Conservation (phyloP, 2,888 invertebrate species). For the Acleris sparsana region DNA sequence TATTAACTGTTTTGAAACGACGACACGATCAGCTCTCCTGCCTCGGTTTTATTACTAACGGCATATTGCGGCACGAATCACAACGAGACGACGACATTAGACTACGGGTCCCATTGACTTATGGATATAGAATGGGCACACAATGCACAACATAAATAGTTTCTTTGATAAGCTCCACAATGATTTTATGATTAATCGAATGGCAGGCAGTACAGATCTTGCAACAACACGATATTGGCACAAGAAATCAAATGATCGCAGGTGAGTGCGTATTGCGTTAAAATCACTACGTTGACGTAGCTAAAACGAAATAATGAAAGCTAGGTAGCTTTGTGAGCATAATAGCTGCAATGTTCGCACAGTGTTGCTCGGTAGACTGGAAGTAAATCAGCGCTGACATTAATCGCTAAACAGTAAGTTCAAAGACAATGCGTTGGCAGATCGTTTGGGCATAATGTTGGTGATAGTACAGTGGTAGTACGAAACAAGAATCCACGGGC, state of each 20-base stretch:
- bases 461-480: constrained; percentile 61
- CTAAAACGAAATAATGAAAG: constrained; percentile 1
- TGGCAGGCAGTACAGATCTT: not conserved
- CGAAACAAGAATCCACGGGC: constrained; percentile 71
- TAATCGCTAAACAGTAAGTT: constrained; percentile 74
- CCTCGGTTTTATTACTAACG: constrained; percentile 43
- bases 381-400: constrained; percentile 70
- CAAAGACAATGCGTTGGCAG: constrained; percentile 81
- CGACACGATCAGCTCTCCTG: constrained; percentile 39
- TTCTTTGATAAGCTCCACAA: constrained; percentile 4
- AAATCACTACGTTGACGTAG: not conserved
- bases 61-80: constrained; percentile 41
- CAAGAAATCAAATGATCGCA: too few relatives aligned
- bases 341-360: constrained; percentile 25
- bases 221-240: not conserved
- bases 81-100: constrained; percentile 41
- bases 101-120: constrained; percentile 45
- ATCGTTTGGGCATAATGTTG: constrained; percentile 76
- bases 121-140: constrained; percentile 40
- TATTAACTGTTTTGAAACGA: constrained; percentile 35
- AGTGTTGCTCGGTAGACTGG: constrained; percentile 48
- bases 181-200: not conserved
- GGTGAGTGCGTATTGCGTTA: too few relatives aligned
- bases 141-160: constrained; percentile 16
- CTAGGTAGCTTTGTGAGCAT: constrained; percentile 29